Evolutionary conservation across 2,113 vertebrate species (phyloP).

Genomic region (Glareola pratincola): DNA sequence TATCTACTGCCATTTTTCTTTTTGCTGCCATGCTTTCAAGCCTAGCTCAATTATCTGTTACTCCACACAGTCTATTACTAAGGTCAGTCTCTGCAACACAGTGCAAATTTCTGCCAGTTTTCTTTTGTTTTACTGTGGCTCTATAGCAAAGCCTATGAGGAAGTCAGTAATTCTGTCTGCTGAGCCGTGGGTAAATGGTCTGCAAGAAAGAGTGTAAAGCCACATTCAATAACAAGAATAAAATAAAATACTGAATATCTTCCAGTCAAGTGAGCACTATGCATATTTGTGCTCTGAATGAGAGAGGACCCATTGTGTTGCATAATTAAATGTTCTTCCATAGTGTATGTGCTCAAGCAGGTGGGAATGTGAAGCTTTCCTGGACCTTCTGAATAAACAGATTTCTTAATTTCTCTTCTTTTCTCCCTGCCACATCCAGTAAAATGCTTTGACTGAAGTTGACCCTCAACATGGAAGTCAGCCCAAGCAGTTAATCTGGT

Average conservation of each 20-base stretch:
- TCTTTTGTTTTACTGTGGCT: background rate
- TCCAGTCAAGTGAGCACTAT: background rate
- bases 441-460: background rate
- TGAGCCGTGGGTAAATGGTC: background rate
- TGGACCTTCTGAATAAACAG: background rate
- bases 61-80: background rate
- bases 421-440: background rate
- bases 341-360: background rate
- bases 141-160: background rate
- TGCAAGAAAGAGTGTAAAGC: background rate
- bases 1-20: slow-evolving; percentile 1
- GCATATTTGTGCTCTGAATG: background rate
- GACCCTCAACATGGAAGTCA: background rate
- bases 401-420: background rate
- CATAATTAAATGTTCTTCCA: background rate
- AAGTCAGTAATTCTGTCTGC: slow-evolving; percentile 6
- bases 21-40: slow-evolving; percentile 23
- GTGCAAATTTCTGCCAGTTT: slow-evolving; percentile 16
- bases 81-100: slow-evolving; percentile 31
- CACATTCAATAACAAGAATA: background rate
- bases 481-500: background rate
- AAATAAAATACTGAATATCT: background rate
- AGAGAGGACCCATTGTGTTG: background rate
- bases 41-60: slow-evolving; percentile 31
- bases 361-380: background rate